Conservation (phyloP, 1,140 invertebrate species). For the Scaptomyza pallida region DNA sequence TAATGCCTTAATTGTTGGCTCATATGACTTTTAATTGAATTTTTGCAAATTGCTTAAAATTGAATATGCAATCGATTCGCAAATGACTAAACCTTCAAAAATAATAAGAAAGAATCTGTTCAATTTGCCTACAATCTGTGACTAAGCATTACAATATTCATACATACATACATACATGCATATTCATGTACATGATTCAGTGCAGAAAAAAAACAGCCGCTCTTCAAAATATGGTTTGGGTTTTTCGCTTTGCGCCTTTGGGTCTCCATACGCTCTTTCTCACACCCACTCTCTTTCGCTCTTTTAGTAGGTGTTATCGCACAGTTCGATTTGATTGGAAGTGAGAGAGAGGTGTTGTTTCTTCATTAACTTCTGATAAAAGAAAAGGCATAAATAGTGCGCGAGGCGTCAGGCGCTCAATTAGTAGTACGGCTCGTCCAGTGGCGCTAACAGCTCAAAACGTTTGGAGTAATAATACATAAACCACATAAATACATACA, state of each 20-base stretch:
- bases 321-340: slow-evolving; percentile 29
- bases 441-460: slow-evolving; percentile 40
- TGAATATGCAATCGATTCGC: background rate
- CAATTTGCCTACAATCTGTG: background rate
- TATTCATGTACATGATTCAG: too few relatives aligned
- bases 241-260: background rate
- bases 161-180: too few relatives aligned
- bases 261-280: background rate
- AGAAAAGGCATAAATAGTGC: slow-evolving; percentile 75
- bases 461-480: slow-evolving; percentile 11
- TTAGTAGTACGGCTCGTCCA: slow-evolving; percentile 58
- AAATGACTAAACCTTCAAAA: slow-evolving; percentile 21
- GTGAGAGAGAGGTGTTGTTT: slow-evolving; percentile 8
- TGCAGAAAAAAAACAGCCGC: slow-evolving; percentile 25
- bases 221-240: slow-evolving; percentile 37
- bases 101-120: background rate
- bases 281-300: background rate
- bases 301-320: slow-evolving; percentile 1
- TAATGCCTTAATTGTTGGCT: slow-evolving; percentile 11
- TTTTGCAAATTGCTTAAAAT: slow-evolving; percentile 4
- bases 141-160: slow-evolving; percentile 9
- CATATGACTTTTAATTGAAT: slow-evolving; percentile 31
- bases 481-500: background rate
- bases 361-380: slow-evolving; percentile 55
- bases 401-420: slow-evolving; percentile 30